Evolutionary conservation across 1,140 invertebrate species (phyloP).

Genomic region (Drosophila pectinifera): DNA sequence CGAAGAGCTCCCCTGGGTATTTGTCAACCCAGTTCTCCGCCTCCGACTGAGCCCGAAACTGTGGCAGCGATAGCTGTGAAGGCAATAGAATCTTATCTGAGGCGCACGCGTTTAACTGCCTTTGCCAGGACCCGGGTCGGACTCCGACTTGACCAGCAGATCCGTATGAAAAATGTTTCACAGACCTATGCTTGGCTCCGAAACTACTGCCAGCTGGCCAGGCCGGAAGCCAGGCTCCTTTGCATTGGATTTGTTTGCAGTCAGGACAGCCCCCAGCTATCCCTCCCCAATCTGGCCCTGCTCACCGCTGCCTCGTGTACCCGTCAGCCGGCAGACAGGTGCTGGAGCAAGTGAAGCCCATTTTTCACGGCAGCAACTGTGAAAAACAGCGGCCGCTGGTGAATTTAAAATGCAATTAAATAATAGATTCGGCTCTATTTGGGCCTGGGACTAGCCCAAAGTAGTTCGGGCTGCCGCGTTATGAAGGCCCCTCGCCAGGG

Average conservation of each 20-base stretch:
- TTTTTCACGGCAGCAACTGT: slow-evolving; percentile 36
- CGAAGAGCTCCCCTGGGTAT: slow-evolving; percentile 57
- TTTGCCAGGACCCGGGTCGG: slow-evolving; percentile 23
- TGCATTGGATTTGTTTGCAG: slow-evolving; percentile 65
- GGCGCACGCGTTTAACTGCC: slow-evolving; percentile 55
- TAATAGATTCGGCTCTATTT: slow-evolving; percentile 44
- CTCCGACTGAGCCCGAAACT: not conserved
- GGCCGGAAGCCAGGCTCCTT: slow-evolving; percentile 23
- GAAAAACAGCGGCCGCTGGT: slow-evolving; percentile 9
- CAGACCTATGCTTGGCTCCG: slow-evolving; percentile 51
- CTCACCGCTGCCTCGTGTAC: no score
- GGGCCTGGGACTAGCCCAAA: slow-evolving; percentile 29
- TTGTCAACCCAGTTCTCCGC: slow-evolving; percentile 56
- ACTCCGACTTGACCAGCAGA: slow-evolving; percentile 37
- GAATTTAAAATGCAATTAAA: slow-evolving; percentile 72
- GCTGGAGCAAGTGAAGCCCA: slow-evolving; percentile 54
- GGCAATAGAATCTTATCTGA: slow-evolving; percentile 76
- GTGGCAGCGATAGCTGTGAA: slow-evolving; percentile 36
- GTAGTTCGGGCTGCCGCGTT: slow-evolving; percentile 54
- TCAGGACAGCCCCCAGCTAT: slow-evolving; percentile 34
- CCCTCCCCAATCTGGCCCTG: slow-evolving; percentile 47
- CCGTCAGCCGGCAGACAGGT: slow-evolving; percentile 23
- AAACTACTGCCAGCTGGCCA: slow-evolving; percentile 45
- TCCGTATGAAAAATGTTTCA: slow-evolving; percentile 69
- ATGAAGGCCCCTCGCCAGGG: slow-evolving; percentile 50